These are phyloP conservation scores for Serilophus lunatus DNA, from an alignment of 2,113 vertebrate species.

Conservation along the genomic window DNA sequence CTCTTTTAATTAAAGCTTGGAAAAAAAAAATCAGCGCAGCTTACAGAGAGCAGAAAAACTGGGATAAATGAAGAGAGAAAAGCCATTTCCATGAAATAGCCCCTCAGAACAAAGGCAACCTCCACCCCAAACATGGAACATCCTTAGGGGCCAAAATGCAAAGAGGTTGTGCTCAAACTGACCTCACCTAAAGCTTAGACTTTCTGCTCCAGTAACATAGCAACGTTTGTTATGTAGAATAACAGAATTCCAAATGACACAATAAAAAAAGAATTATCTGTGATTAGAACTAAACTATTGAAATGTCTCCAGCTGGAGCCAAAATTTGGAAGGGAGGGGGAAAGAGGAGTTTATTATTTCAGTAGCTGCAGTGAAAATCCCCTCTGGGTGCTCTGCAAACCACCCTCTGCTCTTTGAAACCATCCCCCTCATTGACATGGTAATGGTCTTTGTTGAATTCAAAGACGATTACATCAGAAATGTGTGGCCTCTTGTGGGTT, in stretches of 20 bases:
- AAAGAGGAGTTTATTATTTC: slow-evolving; percentile 79
- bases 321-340: slow-evolving; percentile 38
- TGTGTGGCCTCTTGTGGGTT: slow-evolving; percentile 76
- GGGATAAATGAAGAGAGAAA: neutral
- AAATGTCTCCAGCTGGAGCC: slow-evolving; percentile 65
- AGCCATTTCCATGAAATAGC: neutral
- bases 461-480: slow-evolving; percentile 85
- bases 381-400: slow-evolving; percentile 73
- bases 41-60: neutral
- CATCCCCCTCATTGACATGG: slow-evolving; percentile 72
- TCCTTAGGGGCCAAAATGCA: neutral
- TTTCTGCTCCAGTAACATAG: slow-evolving; percentile 40
- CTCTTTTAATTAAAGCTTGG: slow-evolving; percentile 27
- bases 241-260: slow-evolving; percentile 71
- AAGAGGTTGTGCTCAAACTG: neutral
- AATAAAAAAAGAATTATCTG: slow-evolving; percentile 77
- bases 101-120: neutral
- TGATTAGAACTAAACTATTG: slow-evolving; percentile 68
- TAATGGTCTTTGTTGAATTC: slow-evolving; percentile 84
- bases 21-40: neutral
- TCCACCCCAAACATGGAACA: neutral
- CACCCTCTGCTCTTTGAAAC: slow-evolving; percentile 61
- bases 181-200: neutral
- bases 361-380: slow-evolving; percentile 78
- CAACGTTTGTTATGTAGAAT: slow-evolving; percentile 64